Percentiles rank a stretch among this genome's conserved stretches.
These are phyloP conservation scores for Ornithorhynchus anatinus DNA, from an alignment of 2,113 vertebrate genomes.

Conservation along the genomic window DNA sequence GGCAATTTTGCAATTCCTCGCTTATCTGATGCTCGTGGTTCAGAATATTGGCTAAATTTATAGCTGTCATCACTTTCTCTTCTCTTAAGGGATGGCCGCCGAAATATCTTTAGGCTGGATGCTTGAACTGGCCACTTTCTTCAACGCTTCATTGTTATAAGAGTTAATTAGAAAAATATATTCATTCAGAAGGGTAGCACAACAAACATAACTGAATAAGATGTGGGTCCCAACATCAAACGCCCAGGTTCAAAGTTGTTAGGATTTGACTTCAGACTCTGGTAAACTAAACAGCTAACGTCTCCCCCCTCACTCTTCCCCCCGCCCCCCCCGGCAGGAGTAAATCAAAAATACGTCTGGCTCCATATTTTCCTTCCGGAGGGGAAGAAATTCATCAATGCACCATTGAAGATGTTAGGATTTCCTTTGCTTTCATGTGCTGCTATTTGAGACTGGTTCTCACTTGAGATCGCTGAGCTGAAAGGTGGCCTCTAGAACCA, in stretches of 20 bases:
- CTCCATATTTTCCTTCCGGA: constrained; percentile 35
- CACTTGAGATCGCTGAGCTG: constrained; percentile 35
- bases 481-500: constrained; percentile 51
- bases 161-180: constrained; percentile 15
- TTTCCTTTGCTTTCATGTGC: constrained; percentile 42
- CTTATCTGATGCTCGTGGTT: constrained; percentile 32
- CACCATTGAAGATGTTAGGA: constrained; percentile 14
- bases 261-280: constrained; percentile 39
- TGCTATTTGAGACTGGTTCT: constrained; percentile 38
- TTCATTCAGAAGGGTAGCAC: background rate
- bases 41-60: constrained; percentile 7
- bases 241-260: constrained; percentile 23
- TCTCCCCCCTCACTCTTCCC: background rate
- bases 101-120: constrained; percentile 6
- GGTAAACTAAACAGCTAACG: constrained; percentile 53
- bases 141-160: background rate
- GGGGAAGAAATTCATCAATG: constrained; percentile 50
- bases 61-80: background rate
- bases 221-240: background rate
- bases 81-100: constrained; percentile 6
- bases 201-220: constrained; percentile 20
- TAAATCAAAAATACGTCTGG: constrained; percentile 44
- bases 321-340: no score
- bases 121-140: constrained; percentile 3
- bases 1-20: background rate